phyloP scores from a whole-genome alignment of 2,113 vertebrate species.

The Eclectus roratus region DNA sequence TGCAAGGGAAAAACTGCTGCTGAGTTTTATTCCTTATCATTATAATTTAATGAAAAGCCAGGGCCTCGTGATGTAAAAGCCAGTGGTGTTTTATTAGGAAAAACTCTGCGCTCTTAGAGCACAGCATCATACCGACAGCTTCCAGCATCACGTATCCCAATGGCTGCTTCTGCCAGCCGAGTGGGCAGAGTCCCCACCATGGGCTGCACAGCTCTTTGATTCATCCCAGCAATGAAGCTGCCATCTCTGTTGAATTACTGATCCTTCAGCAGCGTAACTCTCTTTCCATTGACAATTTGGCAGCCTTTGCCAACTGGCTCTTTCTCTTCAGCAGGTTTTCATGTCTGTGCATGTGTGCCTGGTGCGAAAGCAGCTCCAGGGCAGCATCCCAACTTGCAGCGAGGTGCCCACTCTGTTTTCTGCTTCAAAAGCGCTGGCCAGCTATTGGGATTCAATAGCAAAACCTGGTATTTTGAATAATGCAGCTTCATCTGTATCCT shows the following conservation, averaged over 20 bases:
- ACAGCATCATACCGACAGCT: accelerated
- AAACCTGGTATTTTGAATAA: neutral
- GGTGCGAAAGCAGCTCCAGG: neutral
- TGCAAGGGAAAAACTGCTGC: neutral
- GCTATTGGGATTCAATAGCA: neutral
- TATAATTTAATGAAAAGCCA: neutral
- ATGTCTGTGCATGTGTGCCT: accelerated
- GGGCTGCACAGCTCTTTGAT: neutral
- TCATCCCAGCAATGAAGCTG: slow-evolving; percentile 40
- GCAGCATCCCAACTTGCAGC: neutral
- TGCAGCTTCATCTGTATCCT: neutral
- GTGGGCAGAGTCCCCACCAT: neutral
- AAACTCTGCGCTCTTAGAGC: neutral
- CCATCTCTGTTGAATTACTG: neutral
- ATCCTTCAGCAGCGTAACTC: neutral
- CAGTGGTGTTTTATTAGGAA: neutral
- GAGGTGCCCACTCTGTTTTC: neutral
- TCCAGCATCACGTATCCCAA: neutral
- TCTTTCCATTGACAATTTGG: slow-evolving; percentile 18
- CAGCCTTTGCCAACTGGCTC: neutral
- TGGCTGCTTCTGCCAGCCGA: accelerated
- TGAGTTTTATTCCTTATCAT: neutral
- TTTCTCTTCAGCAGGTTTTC: neutral
- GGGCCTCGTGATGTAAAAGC: neutral
- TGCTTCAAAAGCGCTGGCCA: neutral